Conservation (phyloP, 2,113 vertebrate species). For the Phaethon lepturus region DNA sequence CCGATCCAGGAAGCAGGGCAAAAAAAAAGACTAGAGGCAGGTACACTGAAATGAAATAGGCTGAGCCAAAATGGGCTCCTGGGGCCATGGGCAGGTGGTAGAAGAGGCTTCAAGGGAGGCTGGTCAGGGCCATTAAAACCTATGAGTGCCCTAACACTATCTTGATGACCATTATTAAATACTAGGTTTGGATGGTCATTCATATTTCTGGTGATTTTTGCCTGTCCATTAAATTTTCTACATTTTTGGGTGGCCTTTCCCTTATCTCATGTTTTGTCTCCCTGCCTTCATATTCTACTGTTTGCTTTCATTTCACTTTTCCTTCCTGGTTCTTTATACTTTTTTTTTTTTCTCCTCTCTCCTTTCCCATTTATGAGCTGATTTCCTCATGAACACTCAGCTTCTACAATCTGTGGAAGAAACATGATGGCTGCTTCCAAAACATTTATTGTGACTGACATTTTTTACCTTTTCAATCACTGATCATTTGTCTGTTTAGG, state of each 20-base stretch:
- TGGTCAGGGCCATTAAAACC: not conserved
- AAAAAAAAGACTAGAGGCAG: not conserved
- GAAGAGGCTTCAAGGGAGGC: not conserved
- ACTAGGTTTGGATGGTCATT: accelerated
- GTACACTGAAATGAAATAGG: not conserved
- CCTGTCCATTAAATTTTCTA: not conserved
- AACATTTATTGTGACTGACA: not conserved
- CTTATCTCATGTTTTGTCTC: not conserved
- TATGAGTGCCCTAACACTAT: not conserved
- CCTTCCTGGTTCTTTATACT: not conserved
- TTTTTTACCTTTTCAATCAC: not conserved
- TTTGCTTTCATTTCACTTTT: not conserved
- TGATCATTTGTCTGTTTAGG: not conserved
- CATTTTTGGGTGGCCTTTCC: not conserved
- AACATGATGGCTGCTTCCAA: not conserved
- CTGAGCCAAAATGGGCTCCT: not conserved
- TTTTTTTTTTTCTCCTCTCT: not conserved
- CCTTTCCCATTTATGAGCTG: not conserved
- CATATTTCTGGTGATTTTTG: not conserved
- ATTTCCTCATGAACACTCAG: not conserved
- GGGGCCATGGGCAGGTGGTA: not conserved
- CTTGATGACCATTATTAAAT: not conserved
- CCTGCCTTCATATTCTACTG: not conserved
- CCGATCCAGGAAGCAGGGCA: not conserved
- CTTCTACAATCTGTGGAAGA: not conserved